Percentiles rank a stretch among this genome's conserved stretches.
phyloP scores from a whole-genome alignment of 2,113 vertebrate genomes.

The Tachuris rubrigastra region DNA sequence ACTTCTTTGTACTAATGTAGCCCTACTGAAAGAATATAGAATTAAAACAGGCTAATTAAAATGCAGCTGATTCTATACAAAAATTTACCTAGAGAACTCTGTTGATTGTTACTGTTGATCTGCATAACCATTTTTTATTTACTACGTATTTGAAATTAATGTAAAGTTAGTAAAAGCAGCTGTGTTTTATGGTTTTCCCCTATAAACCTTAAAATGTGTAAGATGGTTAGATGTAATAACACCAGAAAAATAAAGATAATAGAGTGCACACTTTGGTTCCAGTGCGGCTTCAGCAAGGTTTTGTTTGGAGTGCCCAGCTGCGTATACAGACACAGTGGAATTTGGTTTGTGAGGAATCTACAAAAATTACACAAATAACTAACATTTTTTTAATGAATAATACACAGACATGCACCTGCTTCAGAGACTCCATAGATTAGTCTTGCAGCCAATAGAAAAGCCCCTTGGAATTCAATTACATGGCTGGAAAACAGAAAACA shows the following conservation, averaged over 20 bases:
- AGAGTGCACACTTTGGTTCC: slow-evolving; percentile 4
- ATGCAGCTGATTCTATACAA: neutral
- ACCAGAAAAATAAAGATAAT: slow-evolving; percentile 30
- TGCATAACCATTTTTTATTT: neutral
- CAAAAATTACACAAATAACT: slow-evolving; percentile 77
- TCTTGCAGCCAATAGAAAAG: slow-evolving; percentile 75
- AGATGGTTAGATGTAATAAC: slow-evolving; percentile 33
- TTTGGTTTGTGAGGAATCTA: slow-evolving; percentile 71
- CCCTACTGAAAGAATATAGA: neutral
- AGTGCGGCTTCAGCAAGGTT: slow-evolving; percentile 43
- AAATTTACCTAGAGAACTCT: neutral
- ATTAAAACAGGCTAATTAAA: neutral
- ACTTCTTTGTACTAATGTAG: neutral
- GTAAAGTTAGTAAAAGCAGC: slow-evolving; percentile 13
- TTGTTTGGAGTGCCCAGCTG: slow-evolving; percentile 72
- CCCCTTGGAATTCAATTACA: slow-evolving; percentile 78
- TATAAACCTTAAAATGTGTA: slow-evolving; percentile 29
- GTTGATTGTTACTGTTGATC: neutral
- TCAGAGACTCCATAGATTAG: slow-evolving; percentile 73
- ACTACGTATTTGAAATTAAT: neutral
- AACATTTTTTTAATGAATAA: slow-evolving; percentile 75
- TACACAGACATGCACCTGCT: slow-evolving; percentile 78
- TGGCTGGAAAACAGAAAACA: slow-evolving; percentile 69
- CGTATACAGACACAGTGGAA: slow-evolving; percentile 56
- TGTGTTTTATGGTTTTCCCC: slow-evolving; percentile 33